These are phyloP conservation scores for Drosophila tsacasi DNA, from an alignment of 1,140 invertebrate genomes.

Conservation along the genomic window DNA sequence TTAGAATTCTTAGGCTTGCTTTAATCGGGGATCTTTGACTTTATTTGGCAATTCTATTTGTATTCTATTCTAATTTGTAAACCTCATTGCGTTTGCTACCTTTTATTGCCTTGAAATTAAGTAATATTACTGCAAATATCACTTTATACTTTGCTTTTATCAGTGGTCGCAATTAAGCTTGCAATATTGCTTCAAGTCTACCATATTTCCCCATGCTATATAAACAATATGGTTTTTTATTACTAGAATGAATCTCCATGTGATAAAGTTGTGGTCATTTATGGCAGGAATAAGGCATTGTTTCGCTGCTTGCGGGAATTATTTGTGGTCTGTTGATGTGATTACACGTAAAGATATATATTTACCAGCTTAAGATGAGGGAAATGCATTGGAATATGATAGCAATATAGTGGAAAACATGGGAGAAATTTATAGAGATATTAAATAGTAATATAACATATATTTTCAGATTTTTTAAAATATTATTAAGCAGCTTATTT, in stretches of 20 bases:
- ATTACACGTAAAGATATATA: neutral
- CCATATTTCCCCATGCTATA: neutral
- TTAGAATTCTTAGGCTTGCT: neutral
- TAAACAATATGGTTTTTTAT: neutral
- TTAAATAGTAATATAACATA: neutral
- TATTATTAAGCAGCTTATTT: too few species aligned
- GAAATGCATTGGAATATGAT: neutral
- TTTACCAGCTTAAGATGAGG: neutral
- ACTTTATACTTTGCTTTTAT: neutral
- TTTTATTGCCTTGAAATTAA: neutral
- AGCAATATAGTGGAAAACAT: neutral
- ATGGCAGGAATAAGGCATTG: neutral
- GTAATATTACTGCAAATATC: neutral
- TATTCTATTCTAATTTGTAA: neutral
- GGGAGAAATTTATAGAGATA: too few species aligned
- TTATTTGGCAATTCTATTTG: neutral
- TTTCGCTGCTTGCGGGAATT: neutral
- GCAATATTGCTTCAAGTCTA: neutral
- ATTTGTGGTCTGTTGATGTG: neutral
- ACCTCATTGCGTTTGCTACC: too few species aligned
- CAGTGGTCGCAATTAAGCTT: neutral
- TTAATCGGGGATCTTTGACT: neutral
- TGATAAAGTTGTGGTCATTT: conserved; percentile 11
- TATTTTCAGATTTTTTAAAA: too few species aligned
- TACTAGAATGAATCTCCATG: neutral